Base-by-base conservation (phyloP, 2,113 vertebrate genomes). In the Shinisaurus crocodilurus region DNA sequence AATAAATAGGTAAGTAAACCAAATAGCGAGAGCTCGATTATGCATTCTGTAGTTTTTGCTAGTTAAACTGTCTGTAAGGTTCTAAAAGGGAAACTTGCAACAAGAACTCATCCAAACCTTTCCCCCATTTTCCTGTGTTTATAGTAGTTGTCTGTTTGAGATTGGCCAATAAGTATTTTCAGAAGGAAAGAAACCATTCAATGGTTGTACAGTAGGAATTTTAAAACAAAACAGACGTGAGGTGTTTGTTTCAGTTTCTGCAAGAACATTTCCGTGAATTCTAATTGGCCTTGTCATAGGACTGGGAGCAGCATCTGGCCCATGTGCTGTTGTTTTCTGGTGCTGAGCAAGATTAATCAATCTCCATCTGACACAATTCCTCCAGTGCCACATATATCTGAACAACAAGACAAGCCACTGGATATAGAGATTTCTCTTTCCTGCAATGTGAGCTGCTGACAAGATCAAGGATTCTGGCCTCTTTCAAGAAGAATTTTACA, bases 291-390 rank as follows among this genome's bases (percentile, higher is more conserved):
- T 50, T 23, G 16, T 20, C n/a, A 57, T 72, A 2, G 20, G n/a
- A 82, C 48, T 9, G 45, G 5, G 27, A 87, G 18, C 18, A n/a
- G 3, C 34, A 86, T 88, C 69, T 84, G 3, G 67, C 43, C 1
- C 37, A 0, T 1, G 37, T 45, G 76, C 1, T 76, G 88, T 27
- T 2, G 83, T 40, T 60, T 76, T 91, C 85, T 12, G 88, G 0
- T 23, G 34, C 82, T 7, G 40, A 76, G 72, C 90, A 90, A 86
- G 32, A 72, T 94, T 90, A 90, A 79, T 89, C 5, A 89, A 13
- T 0, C 8, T 85, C 29, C 1, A 0, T 88, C 91, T 87, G 45
- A 60, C 1, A 40, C 9, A 69, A 0, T 5, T 82, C 9, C 6
- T 87, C 2, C 0, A 0, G 65, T 4, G 0, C 69, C 18, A 74